phyloP scores from a whole-genome alignment of 2,888 invertebrate species.

The Macrophya annulata region DNA sequence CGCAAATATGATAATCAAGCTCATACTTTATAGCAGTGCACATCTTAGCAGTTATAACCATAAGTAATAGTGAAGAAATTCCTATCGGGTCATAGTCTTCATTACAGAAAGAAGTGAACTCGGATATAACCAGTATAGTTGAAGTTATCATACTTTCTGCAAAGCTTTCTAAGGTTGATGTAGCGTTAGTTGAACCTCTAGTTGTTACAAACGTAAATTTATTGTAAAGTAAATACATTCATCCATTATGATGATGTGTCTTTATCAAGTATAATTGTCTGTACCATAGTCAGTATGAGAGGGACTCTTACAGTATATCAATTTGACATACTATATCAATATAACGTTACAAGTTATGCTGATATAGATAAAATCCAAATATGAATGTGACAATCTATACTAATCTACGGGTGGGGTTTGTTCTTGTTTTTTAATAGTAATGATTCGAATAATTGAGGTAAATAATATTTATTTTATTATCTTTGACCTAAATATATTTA shows the following conservation, averaged over 20 bases:
- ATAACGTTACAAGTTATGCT: not conserved
- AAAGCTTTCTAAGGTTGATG: not conserved
- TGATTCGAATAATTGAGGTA: not conserved
- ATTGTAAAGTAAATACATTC: not conserved
- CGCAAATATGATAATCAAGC: not conserved
- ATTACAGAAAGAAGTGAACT: not conserved
- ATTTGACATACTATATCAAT: not conserved
- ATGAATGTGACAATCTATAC: not conserved
- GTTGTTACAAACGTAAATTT: not conserved
- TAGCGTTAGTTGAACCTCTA: not conserved
- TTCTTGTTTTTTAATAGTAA: not conserved
- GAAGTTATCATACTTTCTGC: constrained; percentile 12
- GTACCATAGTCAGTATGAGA: constrained; percentile 17
- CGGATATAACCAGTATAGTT: not conserved
- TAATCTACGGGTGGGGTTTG: not conserved
- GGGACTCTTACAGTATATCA: not conserved
- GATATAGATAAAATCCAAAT: not conserved
- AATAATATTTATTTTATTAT: not conserved
- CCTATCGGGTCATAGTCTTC: not conserved
- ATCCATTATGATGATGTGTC: not conserved
- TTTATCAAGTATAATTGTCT: not conserved
- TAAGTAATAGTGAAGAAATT: not conserved
- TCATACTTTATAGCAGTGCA: constrained; percentile 7
- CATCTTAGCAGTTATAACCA: not conserved
- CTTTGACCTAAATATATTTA: not conserved